Evolutionary conservation across 2,888 invertebrate species (phyloP).

Genomic region (Drosophila crucigera): DNA sequence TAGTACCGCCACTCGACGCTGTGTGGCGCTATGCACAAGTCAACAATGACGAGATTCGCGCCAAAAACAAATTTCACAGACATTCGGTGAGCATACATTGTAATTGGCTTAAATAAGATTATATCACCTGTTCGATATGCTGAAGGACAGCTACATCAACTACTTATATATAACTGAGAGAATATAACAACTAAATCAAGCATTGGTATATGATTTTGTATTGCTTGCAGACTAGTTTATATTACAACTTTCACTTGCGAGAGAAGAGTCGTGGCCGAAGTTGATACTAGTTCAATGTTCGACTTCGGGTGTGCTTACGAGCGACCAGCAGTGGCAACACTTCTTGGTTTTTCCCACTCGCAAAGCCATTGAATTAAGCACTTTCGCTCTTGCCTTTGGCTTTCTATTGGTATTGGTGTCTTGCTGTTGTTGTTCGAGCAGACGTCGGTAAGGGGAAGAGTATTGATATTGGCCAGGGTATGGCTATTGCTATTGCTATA

Average conservation of each 20-base stretch:
- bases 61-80: conserved; percentile 40
- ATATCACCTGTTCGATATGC: not conserved
- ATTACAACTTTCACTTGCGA: conserved; percentile 27
- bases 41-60: conserved; percentile 37
- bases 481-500: not conserved
- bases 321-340: conserved; percentile 17
- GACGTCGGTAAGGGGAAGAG: conserved; percentile 21
- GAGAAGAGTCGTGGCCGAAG: conserved; percentile 9
- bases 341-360: conserved; percentile 67
- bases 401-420: conserved; percentile 37
- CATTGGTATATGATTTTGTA: not conserved
- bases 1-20: conserved; percentile 62
- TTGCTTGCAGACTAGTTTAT: not conserved
- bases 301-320: conserved; percentile 18
- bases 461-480: conserved; percentile 15
- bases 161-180: not conserved
- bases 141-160: not conserved
- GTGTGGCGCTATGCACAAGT: conserved; percentile 54
- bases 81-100: conserved; percentile 4
- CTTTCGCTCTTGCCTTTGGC: conserved; percentile 58
- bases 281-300: conserved; percentile 27
- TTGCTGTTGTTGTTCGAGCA: conserved; percentile 19
- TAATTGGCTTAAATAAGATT: conserved; percentile 1
- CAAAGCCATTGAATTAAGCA: conserved; percentile 36
- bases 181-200: not conserved